A percentile compares a stretch with the other conserved stretches of the same genome.
Evolutionary conservation across 2,797 vertebrate species (phyloP).

Genomic region (Sciurus vulgaris): DNA sequence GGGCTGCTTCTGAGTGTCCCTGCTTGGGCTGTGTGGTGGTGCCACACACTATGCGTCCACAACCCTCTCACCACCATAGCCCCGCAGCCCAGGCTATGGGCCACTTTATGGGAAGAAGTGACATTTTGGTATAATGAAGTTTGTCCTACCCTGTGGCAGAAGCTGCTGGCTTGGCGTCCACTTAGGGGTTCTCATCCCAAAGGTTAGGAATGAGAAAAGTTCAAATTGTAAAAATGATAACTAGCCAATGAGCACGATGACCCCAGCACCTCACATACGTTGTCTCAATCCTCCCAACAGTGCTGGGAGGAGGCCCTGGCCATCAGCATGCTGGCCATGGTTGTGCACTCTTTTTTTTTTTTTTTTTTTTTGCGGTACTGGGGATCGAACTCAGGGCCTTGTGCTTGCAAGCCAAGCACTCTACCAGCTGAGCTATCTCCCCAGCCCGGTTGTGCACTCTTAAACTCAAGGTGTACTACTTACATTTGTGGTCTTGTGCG

Average conservation of each 20-base stretch:
- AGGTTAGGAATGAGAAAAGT: conserved; percentile 7
- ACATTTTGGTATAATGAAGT: neutral
- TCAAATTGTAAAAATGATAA: conserved; percentile 13
- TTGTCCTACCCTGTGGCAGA: neutral
- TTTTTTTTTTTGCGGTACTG: too few relatives aligned
- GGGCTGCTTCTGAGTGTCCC: conserved; percentile 18
- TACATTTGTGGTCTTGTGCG: neutral
- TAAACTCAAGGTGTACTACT: neutral
- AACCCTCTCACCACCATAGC: neutral
- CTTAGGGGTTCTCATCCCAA: conserved; percentile 15
- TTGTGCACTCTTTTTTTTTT: neutral
- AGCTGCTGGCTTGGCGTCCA: neutral
- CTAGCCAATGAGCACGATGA: neutral
- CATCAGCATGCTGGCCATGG: neutral
- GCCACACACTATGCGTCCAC: neutral
- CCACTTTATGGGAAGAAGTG: neutral
- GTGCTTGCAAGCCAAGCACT: too few relatives aligned
- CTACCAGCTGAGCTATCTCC: too few relatives aligned
- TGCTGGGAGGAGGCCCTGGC: neutral
- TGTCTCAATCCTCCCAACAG: neutral
- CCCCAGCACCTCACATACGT: neutral
- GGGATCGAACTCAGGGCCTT: too few relatives aligned
- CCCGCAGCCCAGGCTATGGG: neutral
- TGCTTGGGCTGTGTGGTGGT: neutral
- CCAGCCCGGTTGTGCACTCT: neutral